phyloP scores from a whole-genome alignment of 2,888 invertebrate genomes.

The Bedellia somnulentella region DNA sequence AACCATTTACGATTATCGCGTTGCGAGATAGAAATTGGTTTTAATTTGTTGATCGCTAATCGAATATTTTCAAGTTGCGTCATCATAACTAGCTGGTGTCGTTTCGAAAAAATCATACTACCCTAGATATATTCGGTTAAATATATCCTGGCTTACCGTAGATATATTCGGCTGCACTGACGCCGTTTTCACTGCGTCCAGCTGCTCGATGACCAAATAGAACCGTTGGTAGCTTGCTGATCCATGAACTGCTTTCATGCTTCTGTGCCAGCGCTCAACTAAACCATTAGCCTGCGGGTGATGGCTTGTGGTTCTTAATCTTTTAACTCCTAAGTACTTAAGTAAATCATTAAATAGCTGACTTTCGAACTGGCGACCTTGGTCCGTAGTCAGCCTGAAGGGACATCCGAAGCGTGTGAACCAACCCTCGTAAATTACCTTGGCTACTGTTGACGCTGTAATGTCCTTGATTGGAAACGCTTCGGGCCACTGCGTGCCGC shows the following conservation, averaged over 20 bases:
- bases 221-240: conserved; percentile 17
- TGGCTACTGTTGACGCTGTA: background rate
- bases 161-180: conserved; percentile 2
- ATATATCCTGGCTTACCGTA: too few relatives aligned
- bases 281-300: conserved; percentile 11
- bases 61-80: too few relatives aligned
- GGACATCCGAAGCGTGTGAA: background rate
- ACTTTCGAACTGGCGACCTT: background rate
- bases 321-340: background rate
- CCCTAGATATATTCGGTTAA: too few relatives aligned
- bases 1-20: background rate
- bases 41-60: background rate
- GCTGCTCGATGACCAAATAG: conserved; percentile 9
- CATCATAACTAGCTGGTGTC: background rate
- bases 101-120: conserved; percentile 4
- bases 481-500: background rate
- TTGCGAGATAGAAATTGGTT: background rate
- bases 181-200: background rate
- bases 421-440: background rate
- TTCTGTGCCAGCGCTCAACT: conserved; percentile 11
- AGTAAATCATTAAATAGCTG: background rate
- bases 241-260: conserved; percentile 11
- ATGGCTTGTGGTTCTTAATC: background rate
- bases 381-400: background rate
- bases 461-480: background rate